phyloP scores from a whole-genome alignment of 2,113 vertebrate species.

The Oncorhynchus masou region DNA sequence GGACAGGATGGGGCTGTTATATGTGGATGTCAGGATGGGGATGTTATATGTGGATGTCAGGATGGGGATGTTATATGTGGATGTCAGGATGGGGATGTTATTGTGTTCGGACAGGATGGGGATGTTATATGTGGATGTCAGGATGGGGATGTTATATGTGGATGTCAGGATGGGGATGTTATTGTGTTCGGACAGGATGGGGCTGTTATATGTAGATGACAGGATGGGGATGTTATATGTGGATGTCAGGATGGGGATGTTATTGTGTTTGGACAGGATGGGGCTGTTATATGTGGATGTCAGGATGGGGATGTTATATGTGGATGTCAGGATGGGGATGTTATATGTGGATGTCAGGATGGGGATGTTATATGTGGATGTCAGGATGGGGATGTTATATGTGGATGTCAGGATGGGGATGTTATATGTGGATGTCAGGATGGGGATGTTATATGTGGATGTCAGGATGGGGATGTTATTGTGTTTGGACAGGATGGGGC shows the following conservation, averaged over 20 bases:
- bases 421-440: slow-evolving; percentile 21
- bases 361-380: slow-evolving; percentile 24
- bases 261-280: slow-evolving; percentile 22
- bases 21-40: slow-evolving; percentile 13
- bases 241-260: slow-evolving; percentile 9
- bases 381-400: slow-evolving; percentile 4
- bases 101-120: slow-evolving; percentile 16
- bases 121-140: slow-evolving; percentile 4
- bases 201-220: no score
- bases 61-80: slow-evolving; percentile 26
- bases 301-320: slow-evolving; percentile 24
- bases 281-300: slow-evolving; percentile 3
- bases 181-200: no score
- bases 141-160: slow-evolving; percentile 25
- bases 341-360: slow-evolving; percentile 16
- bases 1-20: slow-evolving; percentile 1
- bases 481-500: slow-evolving; percentile 6
- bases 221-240: slow-evolving; percentile 24
- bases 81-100: slow-evolving; percentile 12
- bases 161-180: background rate
- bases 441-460: background rate
- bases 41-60: slow-evolving; percentile 8
- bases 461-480: slow-evolving; percentile 21
- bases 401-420: slow-evolving; percentile 19
- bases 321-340: slow-evolving; percentile 1